Percentiles rank a stretch among this genome's conserved stretches.
Conservation (phyloP, 2,113 vertebrate species). For the Thomomys bottae region DNA sequence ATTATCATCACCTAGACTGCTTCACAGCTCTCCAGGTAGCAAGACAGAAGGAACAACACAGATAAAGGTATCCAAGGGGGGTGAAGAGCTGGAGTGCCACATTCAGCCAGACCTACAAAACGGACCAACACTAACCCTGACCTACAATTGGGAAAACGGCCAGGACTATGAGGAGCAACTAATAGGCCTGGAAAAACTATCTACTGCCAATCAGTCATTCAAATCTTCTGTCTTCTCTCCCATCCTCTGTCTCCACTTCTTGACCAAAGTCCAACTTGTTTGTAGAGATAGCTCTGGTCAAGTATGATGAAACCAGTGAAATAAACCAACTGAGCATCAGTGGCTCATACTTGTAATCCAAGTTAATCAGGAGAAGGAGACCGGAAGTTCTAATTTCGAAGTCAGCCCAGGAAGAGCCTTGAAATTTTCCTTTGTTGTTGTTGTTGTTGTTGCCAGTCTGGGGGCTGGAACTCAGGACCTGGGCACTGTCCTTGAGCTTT, state of each 20-base stretch:
- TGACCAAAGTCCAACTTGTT: background rate
- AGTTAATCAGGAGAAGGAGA: too few species aligned
- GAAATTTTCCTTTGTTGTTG: too few species aligned
- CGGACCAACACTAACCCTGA: background rate
- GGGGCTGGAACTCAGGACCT: too few species aligned
- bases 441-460: too few species aligned
- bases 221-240: background rate
- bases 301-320: background rate
- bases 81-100: accelerated
- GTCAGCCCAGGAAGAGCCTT: too few species aligned
- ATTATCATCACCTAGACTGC: too few species aligned
- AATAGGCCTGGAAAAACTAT: too few species aligned
- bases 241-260: background rate
- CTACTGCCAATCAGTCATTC: background rate
- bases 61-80: background rate
- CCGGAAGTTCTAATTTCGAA: too few species aligned
- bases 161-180: background rate
- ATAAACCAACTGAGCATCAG: background rate
- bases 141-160: background rate
- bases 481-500: too few species aligned
- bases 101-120: background rate
- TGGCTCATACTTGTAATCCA: too few species aligned
- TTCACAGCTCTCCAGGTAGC: background rate
- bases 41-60: background rate
- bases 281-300: background rate